Conservation (phyloP, 2,888 invertebrate genomes). For the Tridacna crocea region DNA sequence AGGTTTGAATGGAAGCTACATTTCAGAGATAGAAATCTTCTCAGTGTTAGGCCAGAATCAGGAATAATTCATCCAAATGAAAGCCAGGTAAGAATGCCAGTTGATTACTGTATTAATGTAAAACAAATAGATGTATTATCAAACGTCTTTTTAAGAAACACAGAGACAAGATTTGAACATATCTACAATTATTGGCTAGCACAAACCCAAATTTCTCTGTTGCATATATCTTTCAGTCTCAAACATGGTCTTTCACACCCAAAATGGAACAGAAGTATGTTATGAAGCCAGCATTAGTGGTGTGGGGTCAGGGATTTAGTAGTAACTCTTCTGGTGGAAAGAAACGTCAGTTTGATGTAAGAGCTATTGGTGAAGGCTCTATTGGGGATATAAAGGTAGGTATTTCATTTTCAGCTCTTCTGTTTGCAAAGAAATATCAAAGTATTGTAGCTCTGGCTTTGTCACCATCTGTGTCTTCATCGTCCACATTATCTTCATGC, state of each 20-base stretch:
- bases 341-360: constrained; percentile 76
- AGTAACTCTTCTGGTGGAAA: constrained; percentile 79
- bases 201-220: too few species aligned
- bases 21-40: constrained; percentile 72
- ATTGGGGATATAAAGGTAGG: constrained; percentile 80
- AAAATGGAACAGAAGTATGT: constrained; percentile 77
- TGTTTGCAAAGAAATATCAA: too few species aligned
- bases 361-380: constrained; percentile 82
- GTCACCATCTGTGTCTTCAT: too few species aligned
- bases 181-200: too few species aligned
- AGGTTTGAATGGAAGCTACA: constrained; percentile 82
- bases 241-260: constrained; percentile 79
- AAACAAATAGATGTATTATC: too few species aligned
- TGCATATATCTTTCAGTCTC: constrained; percentile 65
- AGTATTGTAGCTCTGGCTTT: too few species aligned
- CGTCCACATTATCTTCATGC: too few species aligned
- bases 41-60: constrained; percentile 78
- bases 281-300: constrained; percentile 81
- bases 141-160: too few species aligned
- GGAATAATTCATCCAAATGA: constrained; percentile 83
- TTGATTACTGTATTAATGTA: too few species aligned
- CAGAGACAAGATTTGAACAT: too few species aligned
- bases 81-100: constrained; percentile 72
- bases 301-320: constrained; percentile 81
- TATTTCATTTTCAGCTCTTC: too few species aligned